Percentiles rank a stretch among this genome's conserved stretches.
Evolutionary conservation across 1,140 invertebrate genomes (phyloP).

Genomic region (Leptoteleia sp.): DNA sequence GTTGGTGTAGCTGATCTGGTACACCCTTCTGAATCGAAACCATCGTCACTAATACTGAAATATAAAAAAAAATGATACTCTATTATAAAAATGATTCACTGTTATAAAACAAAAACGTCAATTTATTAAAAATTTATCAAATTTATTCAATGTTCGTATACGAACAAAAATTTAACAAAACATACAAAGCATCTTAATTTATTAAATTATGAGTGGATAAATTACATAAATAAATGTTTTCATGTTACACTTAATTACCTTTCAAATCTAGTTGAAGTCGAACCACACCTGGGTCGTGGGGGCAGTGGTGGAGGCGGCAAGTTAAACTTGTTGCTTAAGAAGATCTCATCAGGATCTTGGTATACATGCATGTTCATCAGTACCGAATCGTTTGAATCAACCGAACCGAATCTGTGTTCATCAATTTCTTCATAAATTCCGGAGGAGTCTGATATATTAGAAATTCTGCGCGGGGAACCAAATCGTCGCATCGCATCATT

Average conservation of each 20-base stretch:
- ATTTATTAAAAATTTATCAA: no score
- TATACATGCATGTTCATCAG: slow-evolving; percentile 69
- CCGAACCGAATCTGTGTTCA: slow-evolving; percentile 66
- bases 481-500: slow-evolving; percentile 49
- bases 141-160: no score
- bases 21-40: slow-evolving; percentile 70
- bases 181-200: no score
- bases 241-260: slow-evolving; percentile 69
- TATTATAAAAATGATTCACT: no score
- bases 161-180: no score
- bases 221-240: no score
- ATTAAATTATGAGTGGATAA: no score
- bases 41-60: slow-evolving; percentile 71
- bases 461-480: slow-evolving; percentile 74
- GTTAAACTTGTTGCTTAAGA: slow-evolving; percentile 53
- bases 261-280: slow-evolving; percentile 68
- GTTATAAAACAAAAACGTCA: no score
- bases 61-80: no score
- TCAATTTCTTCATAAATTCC: slow-evolving; percentile 82
- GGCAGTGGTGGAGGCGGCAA: slow-evolving; percentile 77
- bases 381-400: slow-evolving; percentile 54
- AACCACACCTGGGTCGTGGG: slow-evolving; percentile 72
- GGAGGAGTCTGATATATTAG: slow-evolving; percentile 80
- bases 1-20: slow-evolving; percentile 69
- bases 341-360: slow-evolving; percentile 70